Evolutionary conservation across 2,113 vertebrate genomes (phyloP).

Genomic region (Chaenocephalus aceratus): DNA sequence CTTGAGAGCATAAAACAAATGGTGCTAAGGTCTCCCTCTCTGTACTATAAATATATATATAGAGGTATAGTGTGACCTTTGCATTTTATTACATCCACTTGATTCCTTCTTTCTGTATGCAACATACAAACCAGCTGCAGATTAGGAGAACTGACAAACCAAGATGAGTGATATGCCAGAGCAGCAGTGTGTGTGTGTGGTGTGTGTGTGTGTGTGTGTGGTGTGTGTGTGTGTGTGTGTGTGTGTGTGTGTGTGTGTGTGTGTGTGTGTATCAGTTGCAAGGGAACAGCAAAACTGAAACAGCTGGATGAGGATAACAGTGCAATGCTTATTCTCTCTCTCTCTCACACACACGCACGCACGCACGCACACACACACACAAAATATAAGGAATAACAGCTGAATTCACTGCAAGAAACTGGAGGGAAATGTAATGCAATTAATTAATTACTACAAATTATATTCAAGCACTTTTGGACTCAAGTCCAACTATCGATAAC

Average conservation of each 20-base stretch:
- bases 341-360: not conserved
- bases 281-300: conserved; percentile 43
- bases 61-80: conserved; percentile 47
- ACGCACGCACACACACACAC: not conserved
- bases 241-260: conserved; percentile 21
- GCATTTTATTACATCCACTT: conserved; percentile 31
- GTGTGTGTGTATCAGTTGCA: conserved; percentile 37
- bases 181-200: not conserved
- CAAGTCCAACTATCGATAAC: conserved; percentile 30
- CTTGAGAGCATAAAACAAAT: conserved; percentile 69
- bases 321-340: conserved; percentile 42
- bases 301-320: conserved; percentile 70
- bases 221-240: not conserved
- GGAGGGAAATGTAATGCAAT: conserved; percentile 16
- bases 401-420: conserved; percentile 19
- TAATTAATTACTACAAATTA: conserved; percentile 26
- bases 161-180: conserved; percentile 34
- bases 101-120: conserved; percentile 1
- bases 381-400: conserved; percentile 6
- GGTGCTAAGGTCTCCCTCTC: conserved; percentile 19
- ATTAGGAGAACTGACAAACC: conserved; percentile 20
- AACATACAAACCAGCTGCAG: conserved; percentile 16
- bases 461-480: conserved; percentile 10
- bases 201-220: conserved; percentile 10
- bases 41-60: not conserved